Base-by-base conservation (phyloP, 2,888 invertebrate species). In the Tupiocoris notatus region DNA sequence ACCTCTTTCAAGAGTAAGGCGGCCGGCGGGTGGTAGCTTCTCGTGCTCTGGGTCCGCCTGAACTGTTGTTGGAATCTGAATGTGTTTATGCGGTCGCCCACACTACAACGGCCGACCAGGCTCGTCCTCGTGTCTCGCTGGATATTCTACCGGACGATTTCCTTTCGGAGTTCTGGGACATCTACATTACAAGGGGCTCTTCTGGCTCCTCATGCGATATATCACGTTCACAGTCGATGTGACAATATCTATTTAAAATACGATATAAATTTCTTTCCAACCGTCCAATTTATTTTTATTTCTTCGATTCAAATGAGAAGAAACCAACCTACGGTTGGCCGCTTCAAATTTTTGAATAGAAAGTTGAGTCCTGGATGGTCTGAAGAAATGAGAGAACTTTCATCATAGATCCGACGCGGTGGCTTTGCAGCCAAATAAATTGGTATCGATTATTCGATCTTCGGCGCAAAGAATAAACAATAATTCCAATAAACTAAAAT, bases 211-310 rank as follows among this genome's bases (percentile, higher is more conserved):
- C 39, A 12, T 12, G 39, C 70, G 59, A 70, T 70, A 70, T 70
- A 70, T 70, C 70, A 70, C 70, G 58, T 25, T 70, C 18, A 24
- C 70, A 59, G 70, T 59, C 24, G 70, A 70, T 70, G 70, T 70
- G 70, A 70, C 70, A 70, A 70, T 70, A 70, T 70, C 70, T 70
- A 70, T 70, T 70, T 70, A 70, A 39, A 70, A 70, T 59, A 59
- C 23, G 70, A 70, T 70, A 70, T 70, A 70, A 70, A 70, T 70
- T 70, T 39, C 39, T 39, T 12, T 12, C 12, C 39, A 39, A 39
- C 39, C 39, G 39, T 7, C 39, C 39, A 39, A 39, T 39, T 39
- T 39, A 39, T 39, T 39, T 39, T 39, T 39, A 39, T 39, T 39
- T 39, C 39, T 39, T 39, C 39, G 39, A 39, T 39, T 39, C 12